A percentile compares a stretch with the other conserved stretches of the same genome.
Conservation (phyloP, 2,113 vertebrate genomes). For the Panthera leo region DNA sequence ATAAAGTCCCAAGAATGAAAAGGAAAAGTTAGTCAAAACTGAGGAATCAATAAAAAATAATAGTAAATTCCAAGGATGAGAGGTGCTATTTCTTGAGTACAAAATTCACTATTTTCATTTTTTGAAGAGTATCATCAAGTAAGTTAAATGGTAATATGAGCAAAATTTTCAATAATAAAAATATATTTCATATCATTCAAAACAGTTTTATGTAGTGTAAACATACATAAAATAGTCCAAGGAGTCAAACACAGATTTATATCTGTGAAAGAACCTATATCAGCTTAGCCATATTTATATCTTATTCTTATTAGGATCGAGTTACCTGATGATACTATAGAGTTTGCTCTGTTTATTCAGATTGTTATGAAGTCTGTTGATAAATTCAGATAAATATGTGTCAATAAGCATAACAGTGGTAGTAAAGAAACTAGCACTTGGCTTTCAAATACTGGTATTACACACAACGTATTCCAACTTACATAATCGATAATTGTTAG, state of each 20-base stretch:
- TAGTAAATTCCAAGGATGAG: neutral
- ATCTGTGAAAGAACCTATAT: neutral
- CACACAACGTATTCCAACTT: neutral
- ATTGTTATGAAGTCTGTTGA: neutral
- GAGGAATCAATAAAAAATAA: neutral
- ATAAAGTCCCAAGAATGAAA: neutral
- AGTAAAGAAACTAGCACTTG: neutral
- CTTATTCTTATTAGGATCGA: neutral
- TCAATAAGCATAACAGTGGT: neutral
- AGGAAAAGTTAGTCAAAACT: neutral
- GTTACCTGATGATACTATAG: neutral
- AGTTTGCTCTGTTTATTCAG: neutral
- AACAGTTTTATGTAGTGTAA: neutral
- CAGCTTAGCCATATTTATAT: neutral
- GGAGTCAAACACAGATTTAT: neutral
- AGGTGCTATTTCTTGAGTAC: neutral
- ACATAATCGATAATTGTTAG: neutral
- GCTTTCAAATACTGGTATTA: neutral
- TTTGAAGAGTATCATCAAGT: neutral
- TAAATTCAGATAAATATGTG: neutral
- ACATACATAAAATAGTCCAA: neutral
- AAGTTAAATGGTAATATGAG: neutral
- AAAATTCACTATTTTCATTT: neutral
- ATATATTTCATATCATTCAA: neutral
- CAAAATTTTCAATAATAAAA: neutral